Conservation (phyloP, 2,797 vertebrate genomes). For the Poecilia gillii region DNA sequence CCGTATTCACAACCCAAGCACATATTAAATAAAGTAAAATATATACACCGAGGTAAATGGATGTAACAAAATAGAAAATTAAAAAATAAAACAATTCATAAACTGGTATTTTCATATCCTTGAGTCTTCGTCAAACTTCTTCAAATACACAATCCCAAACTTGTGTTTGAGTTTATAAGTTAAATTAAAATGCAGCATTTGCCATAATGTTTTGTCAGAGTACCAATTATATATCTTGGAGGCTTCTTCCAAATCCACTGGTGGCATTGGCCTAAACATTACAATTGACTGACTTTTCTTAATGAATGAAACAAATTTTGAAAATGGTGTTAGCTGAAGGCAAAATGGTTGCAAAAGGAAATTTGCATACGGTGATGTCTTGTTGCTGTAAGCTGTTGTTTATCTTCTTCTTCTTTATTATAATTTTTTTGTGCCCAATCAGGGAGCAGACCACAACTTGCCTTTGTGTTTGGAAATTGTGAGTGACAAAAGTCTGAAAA, state of each 20-base stretch:
- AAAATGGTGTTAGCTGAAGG: background rate
- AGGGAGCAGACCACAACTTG: slow-evolving; percentile 16
- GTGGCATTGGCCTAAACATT: background rate
- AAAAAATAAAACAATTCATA: background rate
- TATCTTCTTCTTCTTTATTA: background rate
- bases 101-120: background rate
- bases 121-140: background rate
- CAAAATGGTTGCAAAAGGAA: background rate
- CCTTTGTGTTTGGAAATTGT: slow-evolving; percentile 18
- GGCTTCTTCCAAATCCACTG: background rate
- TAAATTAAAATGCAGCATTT: background rate
- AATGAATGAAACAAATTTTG: background rate
- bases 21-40: background rate
- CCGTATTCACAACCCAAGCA: background rate
- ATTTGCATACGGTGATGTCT: background rate
- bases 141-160: background rate
- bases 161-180: background rate
- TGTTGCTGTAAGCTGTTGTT: background rate
- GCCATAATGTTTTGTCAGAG: background rate
- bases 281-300: background rate
- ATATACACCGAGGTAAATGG: background rate
- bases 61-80: background rate
- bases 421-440: background rate
- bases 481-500: slow-evolving; percentile 22
- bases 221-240: background rate